These are phyloP conservation scores for Eulithis testata DNA, from an alignment of 2,888 invertebrate genomes.

Conservation along the genomic window DNA sequence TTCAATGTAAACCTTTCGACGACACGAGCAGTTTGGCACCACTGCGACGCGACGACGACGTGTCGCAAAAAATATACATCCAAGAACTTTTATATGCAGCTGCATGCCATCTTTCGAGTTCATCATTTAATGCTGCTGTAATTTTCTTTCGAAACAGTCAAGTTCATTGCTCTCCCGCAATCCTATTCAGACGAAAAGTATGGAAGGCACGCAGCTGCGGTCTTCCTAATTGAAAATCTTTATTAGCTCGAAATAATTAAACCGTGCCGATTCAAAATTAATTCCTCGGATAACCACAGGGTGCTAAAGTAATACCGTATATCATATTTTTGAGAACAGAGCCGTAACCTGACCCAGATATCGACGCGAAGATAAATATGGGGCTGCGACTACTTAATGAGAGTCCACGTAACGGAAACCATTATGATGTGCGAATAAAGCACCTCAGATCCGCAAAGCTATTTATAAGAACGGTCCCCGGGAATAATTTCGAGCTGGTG, in stretches of 20 bases:
- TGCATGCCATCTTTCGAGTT: slow-evolving; percentile 41
- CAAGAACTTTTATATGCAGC: slow-evolving; percentile 38
- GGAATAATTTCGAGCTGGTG: slow-evolving; percentile 48
- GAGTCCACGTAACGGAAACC: slow-evolving; percentile 54
- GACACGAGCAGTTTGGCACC: slow-evolving; percentile 45
- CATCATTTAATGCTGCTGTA: slow-evolving; percentile 45
- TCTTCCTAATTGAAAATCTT: slow-evolving; percentile 61
- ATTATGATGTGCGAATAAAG: slow-evolving; percentile 54
- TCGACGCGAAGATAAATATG: slow-evolving; percentile 53
- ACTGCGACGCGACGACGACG: slow-evolving; percentile 33
- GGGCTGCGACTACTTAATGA: slow-evolving; percentile 46
- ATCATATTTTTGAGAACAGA: slow-evolving; percentile 51
- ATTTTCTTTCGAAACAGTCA: slow-evolving; percentile 49
- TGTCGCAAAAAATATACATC: slow-evolving; percentile 41
- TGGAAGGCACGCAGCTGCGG: slow-evolving; percentile 47
- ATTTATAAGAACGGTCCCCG: slow-evolving; percentile 46
- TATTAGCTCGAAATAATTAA: slow-evolving; percentile 59
- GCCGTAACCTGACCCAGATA: slow-evolving; percentile 65
- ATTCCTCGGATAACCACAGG: slow-evolving; percentile 57
- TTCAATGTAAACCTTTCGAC: slow-evolving; percentile 32
- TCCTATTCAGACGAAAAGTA: slow-evolving; percentile 48
- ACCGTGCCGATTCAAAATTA: slow-evolving; percentile 55
- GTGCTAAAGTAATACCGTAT: slow-evolving; percentile 58
- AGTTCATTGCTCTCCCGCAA: slow-evolving; percentile 55
- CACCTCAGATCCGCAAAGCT: slow-evolving; percentile 33